Conservation (phyloP, 2,113 vertebrate species). For the Canis aureus region DNA sequence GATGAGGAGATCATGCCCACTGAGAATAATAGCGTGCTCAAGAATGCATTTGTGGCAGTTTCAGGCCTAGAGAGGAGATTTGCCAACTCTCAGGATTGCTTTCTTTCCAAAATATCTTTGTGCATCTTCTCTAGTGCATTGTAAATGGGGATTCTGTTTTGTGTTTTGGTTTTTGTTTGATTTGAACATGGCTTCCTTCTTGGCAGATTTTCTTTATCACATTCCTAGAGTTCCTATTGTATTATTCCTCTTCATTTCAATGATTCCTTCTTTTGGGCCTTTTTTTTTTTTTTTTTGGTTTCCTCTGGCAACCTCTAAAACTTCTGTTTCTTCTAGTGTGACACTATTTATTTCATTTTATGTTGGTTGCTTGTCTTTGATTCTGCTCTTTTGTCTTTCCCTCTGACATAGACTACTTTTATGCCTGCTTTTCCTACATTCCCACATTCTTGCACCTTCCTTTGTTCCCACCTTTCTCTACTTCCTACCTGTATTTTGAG, state of each 20-base stretch:
- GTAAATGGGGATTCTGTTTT: not conserved
- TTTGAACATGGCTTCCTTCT: not conserved
- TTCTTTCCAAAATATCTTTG: not conserved
- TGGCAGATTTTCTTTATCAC: not conserved
- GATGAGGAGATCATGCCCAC: not conserved
- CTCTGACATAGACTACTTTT: not conserved
- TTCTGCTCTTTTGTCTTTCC: not conserved
- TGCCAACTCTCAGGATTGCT: rapidly evolving
- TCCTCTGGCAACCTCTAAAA: not conserved
- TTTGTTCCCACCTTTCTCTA: not conserved
- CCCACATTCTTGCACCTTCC: not conserved
- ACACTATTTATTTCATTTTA: not conserved
- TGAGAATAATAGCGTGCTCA: not conserved
- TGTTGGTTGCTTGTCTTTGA: not conserved
- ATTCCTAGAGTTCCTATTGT: not conserved
- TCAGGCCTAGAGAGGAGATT: too few relatives aligned
- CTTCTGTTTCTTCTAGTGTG: not conserved
- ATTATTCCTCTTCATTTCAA: not conserved
- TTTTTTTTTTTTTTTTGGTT: not conserved
- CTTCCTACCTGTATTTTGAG: not conserved
- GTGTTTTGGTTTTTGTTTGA: not conserved
- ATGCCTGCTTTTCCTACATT: rapidly evolving
- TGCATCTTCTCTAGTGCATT: not conserved
- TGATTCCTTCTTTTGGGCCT: too few relatives aligned
- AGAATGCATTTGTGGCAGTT: not conserved